These are phyloP conservation scores for Melanocharis versteri DNA, from an alignment of 2,113 vertebrate species.

Conservation along the genomic window DNA sequence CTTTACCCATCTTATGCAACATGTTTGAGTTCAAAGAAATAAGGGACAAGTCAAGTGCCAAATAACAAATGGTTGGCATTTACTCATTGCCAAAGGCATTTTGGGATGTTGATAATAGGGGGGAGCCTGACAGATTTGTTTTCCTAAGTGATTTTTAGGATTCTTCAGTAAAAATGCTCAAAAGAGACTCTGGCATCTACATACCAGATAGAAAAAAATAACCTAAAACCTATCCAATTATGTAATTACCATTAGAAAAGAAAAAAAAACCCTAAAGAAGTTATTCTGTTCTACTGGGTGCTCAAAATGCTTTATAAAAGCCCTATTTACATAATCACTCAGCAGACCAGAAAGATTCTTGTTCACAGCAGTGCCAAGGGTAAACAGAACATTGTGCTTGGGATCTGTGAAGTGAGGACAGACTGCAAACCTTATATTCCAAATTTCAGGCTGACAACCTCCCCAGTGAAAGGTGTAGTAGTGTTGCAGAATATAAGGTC, in stretches of 20 bases:
- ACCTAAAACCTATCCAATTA: background rate
- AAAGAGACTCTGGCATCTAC: background rate
- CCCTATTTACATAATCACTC: slow-evolving; percentile 28
- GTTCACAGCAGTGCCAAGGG: background rate
- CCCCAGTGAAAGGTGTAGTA: background rate
- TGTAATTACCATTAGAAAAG: background rate
- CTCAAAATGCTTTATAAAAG: background rate
- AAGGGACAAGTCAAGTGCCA: slow-evolving; percentile 3
- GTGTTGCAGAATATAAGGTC: background rate
- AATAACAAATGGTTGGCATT: slow-evolving; percentile 39
- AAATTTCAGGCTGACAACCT: background rate
- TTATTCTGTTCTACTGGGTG: background rate
- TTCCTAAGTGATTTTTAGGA: background rate
- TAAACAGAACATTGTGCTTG: background rate
- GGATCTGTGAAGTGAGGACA: background rate
- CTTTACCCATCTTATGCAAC: background rate
- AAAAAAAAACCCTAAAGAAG: background rate
- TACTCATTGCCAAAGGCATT: slow-evolving; percentile 9
- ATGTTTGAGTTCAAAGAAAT: slow-evolving; percentile 9
- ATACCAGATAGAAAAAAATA: background rate
- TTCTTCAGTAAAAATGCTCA: background rate
- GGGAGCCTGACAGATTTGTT: background rate
- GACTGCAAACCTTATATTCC: background rate
- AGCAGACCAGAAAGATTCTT: background rate
- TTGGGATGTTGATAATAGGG: background rate